A percentile compares a stretch with the other conserved stretches of the same genome.
Conservation (phyloP, 2,113 vertebrate species). For the Bos indicus region DNA sequence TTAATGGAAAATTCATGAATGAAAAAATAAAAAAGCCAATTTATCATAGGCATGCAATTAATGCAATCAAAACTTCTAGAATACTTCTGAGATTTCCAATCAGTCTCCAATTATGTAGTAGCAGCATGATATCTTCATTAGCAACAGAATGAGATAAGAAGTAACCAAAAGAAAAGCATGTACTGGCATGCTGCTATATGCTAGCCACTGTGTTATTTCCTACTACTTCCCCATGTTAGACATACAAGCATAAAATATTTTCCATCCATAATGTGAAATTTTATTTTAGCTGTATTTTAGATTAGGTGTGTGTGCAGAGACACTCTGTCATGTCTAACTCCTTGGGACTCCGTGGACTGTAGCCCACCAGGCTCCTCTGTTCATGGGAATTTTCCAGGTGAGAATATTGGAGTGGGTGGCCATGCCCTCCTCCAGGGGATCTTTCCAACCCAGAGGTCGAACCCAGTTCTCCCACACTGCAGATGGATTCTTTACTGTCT, state of each 20-base stretch:
- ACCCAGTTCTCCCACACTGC: not conserved
- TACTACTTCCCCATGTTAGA: not conserved
- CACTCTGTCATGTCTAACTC: not conserved
- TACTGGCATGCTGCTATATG: not conserved
- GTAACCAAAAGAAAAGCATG: constrained; percentile 25
- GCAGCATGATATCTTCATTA: constrained; percentile 66
- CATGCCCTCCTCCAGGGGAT: not conserved
- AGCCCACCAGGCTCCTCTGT: not conserved
- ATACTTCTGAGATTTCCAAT: constrained; percentile 68
- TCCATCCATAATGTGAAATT: not conserved
- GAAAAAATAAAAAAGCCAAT: constrained; percentile 52
- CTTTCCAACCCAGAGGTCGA: not conserved
- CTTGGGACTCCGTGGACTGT: not conserved
- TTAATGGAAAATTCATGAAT: constrained; percentile 43
- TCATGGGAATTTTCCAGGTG: not conserved
- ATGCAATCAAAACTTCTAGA: constrained; percentile 49
- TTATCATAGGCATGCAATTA: not conserved
- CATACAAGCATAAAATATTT: not conserved
- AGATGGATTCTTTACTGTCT: not conserved
- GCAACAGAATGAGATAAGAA: constrained; percentile 62
- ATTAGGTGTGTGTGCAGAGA: not conserved
- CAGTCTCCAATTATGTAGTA: constrained; percentile 64
- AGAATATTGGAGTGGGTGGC: not conserved
- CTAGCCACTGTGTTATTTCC: not conserved
- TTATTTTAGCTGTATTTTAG: not conserved